Percentiles rank a stretch among this genome's conserved stretches.
phyloP scores from a whole-genome alignment of 1,140 invertebrate genomes.

The Drosophila fuyamai region DNA sequence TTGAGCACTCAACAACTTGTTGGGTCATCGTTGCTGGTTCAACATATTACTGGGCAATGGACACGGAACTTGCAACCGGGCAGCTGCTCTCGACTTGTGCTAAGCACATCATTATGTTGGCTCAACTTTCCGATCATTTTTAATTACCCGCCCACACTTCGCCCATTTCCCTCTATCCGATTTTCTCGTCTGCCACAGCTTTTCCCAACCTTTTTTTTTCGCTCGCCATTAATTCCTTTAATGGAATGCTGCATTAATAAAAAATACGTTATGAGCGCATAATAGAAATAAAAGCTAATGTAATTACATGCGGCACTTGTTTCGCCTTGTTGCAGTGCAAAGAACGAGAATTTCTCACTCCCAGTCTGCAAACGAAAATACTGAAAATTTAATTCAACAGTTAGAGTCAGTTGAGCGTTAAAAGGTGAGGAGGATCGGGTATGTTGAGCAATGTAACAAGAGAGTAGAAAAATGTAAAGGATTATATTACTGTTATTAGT shows the following conservation, averaged over 20 bases:
- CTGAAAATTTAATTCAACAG: conserved; percentile 65
- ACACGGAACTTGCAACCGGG: conserved; percentile 14
- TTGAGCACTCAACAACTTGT: conserved; percentile 40
- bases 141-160: conserved; percentile 56
- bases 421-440: conserved; percentile 17
- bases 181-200: background rate
- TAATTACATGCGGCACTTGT: conserved; percentile 68
- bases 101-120: conserved; percentile 67
- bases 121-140: conserved; percentile 68
- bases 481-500: background rate
- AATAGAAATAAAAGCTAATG: conserved; percentile 81
- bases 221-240: conserved; percentile 64
- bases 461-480: background rate
- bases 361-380: conserved; percentile 27
- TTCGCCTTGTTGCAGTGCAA: conserved; percentile 40
- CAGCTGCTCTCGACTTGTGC: conserved; percentile 37
- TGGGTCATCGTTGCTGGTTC: conserved; percentile 29
- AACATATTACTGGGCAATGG: conserved; percentile 30
- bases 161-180: background rate
- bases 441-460: background rate
- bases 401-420: conserved; percentile 28
- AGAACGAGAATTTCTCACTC: conserved; percentile 27
- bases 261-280: conserved; percentile 73
- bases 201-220: conserved; percentile 3
- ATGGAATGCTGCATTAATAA: conserved; percentile 70